Evolutionary conservation across 2,888 invertebrate species (phyloP), one percentile per base, ranked within the genome.

Genomic region (Ectropis crepuscularia): DNA sequence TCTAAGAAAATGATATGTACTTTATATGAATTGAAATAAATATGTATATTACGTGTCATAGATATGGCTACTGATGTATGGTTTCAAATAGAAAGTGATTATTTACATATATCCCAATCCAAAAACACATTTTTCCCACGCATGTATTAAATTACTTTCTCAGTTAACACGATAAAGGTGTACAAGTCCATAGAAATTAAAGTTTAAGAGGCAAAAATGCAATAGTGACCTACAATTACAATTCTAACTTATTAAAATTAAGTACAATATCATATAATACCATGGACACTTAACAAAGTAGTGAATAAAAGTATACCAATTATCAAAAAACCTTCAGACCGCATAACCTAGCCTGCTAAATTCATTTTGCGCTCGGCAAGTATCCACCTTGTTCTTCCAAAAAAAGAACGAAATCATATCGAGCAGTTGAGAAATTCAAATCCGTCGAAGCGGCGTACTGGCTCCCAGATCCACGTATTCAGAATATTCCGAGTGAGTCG

Each of bases 1-100:
- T 66, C 85, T 88, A 87, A 78, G 77, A 83, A 89, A 87, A 88
- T 89, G 88, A 89, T 88, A 89, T 89, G 89, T 87, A 72, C 79
- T 71, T 72, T 82, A 81, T 39, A 47, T 6, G 9, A 55, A 47
- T 47, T 39, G 8, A 54, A 42, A 28, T n/a, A 12, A 54, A 38
- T 28, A 51, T 51, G 41, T 8, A n/a, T 49, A 28, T 6, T 16
- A 9, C 39, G 11, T 39, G 16, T 16, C 6, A 50, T 39, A 51
- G 51, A 51, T 51, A 51, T 51, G 41, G 51, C 28, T 42, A 51
- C n/a, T 28, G 16, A n/a, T 41, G 5, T 42, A n/a, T 38, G 12
- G 11, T 16, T 41, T 50, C 5, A 38, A 5, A 53, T 12, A 11
- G 46, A 55, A 57, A 41, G 43, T 46, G 49, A 51, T 61, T 57